phyloP scores from a whole-genome alignment of 2,113 vertebrate species.

The Nymphicus hollandicus region DNA sequence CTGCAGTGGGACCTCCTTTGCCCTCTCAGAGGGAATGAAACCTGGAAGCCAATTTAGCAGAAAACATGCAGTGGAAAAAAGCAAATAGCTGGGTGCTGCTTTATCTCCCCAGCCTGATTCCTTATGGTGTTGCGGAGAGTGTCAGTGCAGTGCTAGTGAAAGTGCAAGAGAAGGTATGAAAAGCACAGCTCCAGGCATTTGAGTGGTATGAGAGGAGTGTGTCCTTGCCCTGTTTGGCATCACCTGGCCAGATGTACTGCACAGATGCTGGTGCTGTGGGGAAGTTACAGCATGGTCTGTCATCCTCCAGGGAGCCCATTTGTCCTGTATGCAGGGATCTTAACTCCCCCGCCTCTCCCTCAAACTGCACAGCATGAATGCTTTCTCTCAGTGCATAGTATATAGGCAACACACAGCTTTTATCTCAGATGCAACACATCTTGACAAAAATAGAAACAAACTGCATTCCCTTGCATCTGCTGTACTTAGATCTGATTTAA shows the following conservation, averaged over 20 bases:
- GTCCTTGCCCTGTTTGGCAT: background rate
- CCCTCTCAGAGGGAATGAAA: background rate
- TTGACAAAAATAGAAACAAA: background rate
- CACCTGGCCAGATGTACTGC: background rate
- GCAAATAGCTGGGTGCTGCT: background rate
- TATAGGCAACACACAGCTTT: background rate
- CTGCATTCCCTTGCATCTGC: background rate
- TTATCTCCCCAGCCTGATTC: background rate
- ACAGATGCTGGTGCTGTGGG: background rate
- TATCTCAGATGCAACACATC: background rate
- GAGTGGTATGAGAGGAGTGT: background rate
- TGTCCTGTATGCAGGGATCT: background rate
- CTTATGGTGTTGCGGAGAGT: fast-evolving
- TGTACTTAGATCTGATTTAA: background rate
- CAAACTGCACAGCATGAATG: background rate
- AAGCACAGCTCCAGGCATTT: background rate
- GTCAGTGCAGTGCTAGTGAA: background rate
- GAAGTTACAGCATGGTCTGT: background rate
- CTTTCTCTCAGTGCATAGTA: fast-evolving
- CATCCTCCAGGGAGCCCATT: background rate
- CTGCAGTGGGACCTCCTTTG: background rate
- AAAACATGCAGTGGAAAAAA: background rate
- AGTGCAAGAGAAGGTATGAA: background rate
- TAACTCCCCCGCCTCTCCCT: background rate
- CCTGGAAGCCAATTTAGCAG: background rate